phyloP scores from a whole-genome alignment of 2,797 vertebrate species.

The Uromys caudimaculatus region DNA sequence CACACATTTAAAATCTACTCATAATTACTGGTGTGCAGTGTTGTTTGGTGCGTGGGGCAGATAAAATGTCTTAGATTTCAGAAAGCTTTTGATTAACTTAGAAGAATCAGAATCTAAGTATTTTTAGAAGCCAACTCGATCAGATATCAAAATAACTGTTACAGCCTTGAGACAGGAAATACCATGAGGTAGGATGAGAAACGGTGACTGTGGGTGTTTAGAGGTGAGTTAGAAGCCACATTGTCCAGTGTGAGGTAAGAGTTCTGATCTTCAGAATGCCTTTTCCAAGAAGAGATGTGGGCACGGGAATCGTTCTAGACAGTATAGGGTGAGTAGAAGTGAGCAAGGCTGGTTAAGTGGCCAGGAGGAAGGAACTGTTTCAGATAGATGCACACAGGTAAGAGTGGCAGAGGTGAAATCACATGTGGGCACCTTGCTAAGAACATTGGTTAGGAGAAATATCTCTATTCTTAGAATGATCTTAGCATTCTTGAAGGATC shows the following conservation, averaged over 20 bases:
- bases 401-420: neutral
- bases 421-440: neutral
- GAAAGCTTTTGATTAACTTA: conserved; percentile 37
- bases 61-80: conserved; percentile 39
- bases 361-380: neutral
- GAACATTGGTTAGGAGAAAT: neutral
- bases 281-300: neutral
- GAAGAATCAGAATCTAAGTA: neutral
- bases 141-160: conserved; percentile 47
- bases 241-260: neutral
- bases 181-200: neutral
- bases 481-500: neutral
- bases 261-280: neutral
- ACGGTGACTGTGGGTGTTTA: neutral
- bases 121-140: neutral
- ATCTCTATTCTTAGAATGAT: neutral
- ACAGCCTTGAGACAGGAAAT: neutral
- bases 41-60: neutral
- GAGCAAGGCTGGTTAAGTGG: neutral
- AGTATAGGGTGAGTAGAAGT: neutral
- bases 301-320: neutral
- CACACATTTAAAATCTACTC: neutral
- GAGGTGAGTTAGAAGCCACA: neutral
- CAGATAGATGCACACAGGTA: too few relatives aligned
- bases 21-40: neutral